These are phyloP conservation scores for Microctenopoma steveboyesi DNA, from an alignment of 2,797 vertebrate species.

Conservation along the genomic window DNA sequence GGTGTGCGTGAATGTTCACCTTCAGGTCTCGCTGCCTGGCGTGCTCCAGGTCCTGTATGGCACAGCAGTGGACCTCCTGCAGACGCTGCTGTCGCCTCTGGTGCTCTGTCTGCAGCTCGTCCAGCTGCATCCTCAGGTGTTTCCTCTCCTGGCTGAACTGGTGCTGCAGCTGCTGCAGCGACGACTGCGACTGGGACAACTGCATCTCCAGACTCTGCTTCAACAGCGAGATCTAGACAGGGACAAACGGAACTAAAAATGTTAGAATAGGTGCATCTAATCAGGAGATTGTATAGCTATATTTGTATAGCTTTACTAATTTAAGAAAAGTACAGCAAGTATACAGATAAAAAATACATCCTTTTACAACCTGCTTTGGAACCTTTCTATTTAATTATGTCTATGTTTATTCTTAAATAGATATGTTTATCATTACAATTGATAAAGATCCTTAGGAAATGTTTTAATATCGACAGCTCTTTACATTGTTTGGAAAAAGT, in stretches of 20 bases:
- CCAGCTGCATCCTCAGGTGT: conserved; percentile 93
- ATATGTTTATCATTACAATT: not conserved
- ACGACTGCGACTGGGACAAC: conserved; percentile 96
- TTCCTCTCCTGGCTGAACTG: conserved; percentile 97
- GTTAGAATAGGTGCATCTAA: too few relatives aligned
- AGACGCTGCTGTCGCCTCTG: conserved; percentile 92
- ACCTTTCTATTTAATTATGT: not conserved
- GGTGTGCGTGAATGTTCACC: conserved; percentile 19
- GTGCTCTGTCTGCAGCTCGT: conserved; percentile 94
- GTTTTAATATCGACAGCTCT: not conserved
- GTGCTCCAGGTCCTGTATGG: conserved; percentile 93
- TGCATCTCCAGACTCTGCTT: conserved; percentile 99
- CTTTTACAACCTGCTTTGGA: conserved; percentile 2
- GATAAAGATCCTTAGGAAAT: not conserved
- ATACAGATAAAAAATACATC: conserved; percentile 4
- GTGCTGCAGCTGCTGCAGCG: conserved; percentile 94
- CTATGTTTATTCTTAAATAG: too few relatives aligned
- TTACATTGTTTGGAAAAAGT: not conserved
- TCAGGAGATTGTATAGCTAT: too few relatives aligned
- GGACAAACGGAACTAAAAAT: not conserved
- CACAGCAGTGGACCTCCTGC: conserved; percentile 91
- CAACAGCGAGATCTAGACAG: conserved; percentile 90
- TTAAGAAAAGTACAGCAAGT: not conserved
- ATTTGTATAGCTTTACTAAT: too few relatives aligned
- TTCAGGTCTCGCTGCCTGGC: conserved; percentile 91